Base-by-base conservation (phyloP, 2,888 invertebrate genomes). In the Macroteleia sp. region DNA sequence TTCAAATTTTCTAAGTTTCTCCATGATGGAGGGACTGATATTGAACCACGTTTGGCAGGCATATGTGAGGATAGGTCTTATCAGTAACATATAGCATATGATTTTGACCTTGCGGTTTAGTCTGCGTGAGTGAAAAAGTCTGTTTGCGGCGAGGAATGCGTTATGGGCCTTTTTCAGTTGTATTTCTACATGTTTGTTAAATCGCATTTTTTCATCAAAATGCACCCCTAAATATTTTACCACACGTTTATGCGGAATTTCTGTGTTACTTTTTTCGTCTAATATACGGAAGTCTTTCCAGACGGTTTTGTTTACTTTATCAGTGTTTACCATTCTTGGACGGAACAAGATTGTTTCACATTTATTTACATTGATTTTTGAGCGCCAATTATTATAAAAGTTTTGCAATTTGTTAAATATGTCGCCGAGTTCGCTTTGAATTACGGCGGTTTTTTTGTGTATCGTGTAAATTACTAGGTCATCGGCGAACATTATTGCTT, bases 391-490 rank as follows among this genome's bases (percentile, higher is more conserved):
- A 5, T 25, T 6, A 25, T 25, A 25, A 25, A 5, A 25, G 3
- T 25, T 25, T 25, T 6, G 25, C 25, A 25, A 5, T 25, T 25
- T 25, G 6, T 25, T 25, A 5, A 25, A 3, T 5, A 25, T 25
- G 3, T 25, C 6, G 3, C 6, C 25, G 3, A 25, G 25, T 25
- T 25, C 6, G 6, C 6, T 25, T 25, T 25, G 25, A 6, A 25
- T n/a, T n/a, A n/a, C n/a, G n/a, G n/a, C n/a, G n/a, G n/a, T n/a
- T n/a, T n/a, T n/a, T n/a, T n/a, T n/a, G n/a, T n/a, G n/a, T 6
- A 25, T 25, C 25, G 25, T 25, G 6, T 6, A 25, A 5, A 25
- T 25, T 25, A 25, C 61, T 0, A 80, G 20, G 6, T 82, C 81
- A 17, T 82, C 79, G 0, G 81, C 81, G 19, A 77, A n/a, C n/a